Evolutionary conservation across 2,888 invertebrate genomes (phyloP).

Genomic region (Scaptomyza caliginosa): DNA sequence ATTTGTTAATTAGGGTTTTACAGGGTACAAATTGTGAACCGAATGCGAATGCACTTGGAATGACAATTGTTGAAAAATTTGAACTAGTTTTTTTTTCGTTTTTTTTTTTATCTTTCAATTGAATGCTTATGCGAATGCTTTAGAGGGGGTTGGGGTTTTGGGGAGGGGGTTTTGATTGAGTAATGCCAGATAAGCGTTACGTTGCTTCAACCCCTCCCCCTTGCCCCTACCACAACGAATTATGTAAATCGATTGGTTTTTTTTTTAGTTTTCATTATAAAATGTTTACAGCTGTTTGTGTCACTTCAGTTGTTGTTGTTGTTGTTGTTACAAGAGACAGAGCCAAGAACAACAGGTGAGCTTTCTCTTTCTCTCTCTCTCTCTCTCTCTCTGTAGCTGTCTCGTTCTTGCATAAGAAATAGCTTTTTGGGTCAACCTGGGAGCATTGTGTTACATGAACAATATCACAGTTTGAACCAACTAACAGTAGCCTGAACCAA

Average conservation of each 20-base stretch:
- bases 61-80: slow-evolving; percentile 28
- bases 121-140: background rate
- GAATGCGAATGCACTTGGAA: slow-evolving; percentile 30
- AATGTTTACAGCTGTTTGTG: no score
- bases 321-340: no score
- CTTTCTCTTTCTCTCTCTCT: background rate
- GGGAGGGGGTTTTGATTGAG: no score
- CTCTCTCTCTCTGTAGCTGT: no score
- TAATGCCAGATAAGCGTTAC: background rate
- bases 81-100: background rate
- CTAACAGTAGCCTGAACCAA: no score
- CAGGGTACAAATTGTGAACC: background rate
- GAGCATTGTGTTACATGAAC: no score
- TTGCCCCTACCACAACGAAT: background rate
- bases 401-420: background rate
- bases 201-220: background rate
- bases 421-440: background rate
- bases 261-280: background rate
- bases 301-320: no score
- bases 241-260: background rate
- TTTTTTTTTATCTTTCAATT: background rate
- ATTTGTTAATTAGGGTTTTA: no score
- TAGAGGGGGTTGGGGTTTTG: no score
- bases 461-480: no score
- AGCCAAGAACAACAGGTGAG: background rate